Evolutionary conservation across 2,888 invertebrate species (phyloP), one percentile per base, ranked within the genome.

Genomic region (Prionchulus punctatus): DNA sequence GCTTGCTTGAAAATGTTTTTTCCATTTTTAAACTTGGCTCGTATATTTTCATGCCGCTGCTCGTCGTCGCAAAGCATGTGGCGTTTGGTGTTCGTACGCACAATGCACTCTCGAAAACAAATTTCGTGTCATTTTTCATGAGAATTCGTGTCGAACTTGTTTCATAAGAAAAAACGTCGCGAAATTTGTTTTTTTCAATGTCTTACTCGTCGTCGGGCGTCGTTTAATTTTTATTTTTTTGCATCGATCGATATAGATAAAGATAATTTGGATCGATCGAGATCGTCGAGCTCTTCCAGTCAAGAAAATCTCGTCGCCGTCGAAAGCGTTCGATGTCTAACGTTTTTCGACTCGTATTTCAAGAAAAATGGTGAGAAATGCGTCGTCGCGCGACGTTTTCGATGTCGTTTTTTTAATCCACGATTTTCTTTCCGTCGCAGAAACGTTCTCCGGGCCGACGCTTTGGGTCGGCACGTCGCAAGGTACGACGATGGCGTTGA

Each of bases 381-480:
- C 28, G 52, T 25, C 36, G 36, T 36, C 12, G 12, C 18, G 36
- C 7, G 7, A 18, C 30, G 26, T 49, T 30, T 30, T 30, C 30
- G 27, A 45, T 45, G 12, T n/a, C 12, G 23, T 45, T 45, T 45
- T 45, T 45, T 45, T 45, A n/a, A n/a, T n/a, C 12, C 23, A n/a
- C 45, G 7, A n/a, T 30, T 49, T 45, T 12, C 7, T 45, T 45
- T 45, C 36, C 36, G 18, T 18, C 36, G 23, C 26, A 72, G 80
- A 82, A 66, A 79, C 84, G 70, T 91, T 49, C 4, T 45, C 45
- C 27, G 50, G 50, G 4, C 50, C 96, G 64, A 91, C 91, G 66
- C 77, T 98, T 63, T 98, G 96, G 96, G 84, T 96, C 67, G 96
- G 98, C 67, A 96, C 94, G 64, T 90, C 89, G 74, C 80, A 88